A percentile compares a stretch with the other conserved stretches of the same genome.
These are phyloP conservation scores for Pelagia noctiluca DNA, from an alignment of 30 jellyfish, hydroid and myxozoan species.

Conservation along the genomic window DNA sequence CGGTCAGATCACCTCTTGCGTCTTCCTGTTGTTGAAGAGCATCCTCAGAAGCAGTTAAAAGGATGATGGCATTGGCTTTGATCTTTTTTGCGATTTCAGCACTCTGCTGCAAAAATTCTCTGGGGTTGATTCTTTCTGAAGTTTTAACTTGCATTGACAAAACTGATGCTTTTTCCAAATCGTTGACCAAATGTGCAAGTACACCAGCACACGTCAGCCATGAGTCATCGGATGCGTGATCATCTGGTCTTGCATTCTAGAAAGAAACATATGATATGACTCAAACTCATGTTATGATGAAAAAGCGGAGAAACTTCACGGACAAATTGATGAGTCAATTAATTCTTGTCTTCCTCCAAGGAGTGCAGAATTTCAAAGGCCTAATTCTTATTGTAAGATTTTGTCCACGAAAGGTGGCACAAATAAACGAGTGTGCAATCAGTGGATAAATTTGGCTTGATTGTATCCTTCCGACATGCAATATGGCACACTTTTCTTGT, in stretches of 20 bases:
- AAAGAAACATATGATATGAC: not conserved
- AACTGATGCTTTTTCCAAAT: constrained; percentile 23
- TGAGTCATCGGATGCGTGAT: constrained; percentile 6
- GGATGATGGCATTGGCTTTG: constrained; percentile 6
- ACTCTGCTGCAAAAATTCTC: constrained; percentile 25
- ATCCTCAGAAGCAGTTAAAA: constrained; percentile 12
- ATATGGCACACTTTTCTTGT: not conserved
- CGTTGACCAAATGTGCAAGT: constrained; percentile 14
- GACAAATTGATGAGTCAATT: constrained; percentile 6
- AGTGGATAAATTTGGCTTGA: constrained; percentile 30
- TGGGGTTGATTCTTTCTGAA: constrained; percentile 25
- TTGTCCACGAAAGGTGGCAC: too few relatives aligned
- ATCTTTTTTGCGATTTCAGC: constrained; percentile 23
- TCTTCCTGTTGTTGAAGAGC: constrained; percentile 35
- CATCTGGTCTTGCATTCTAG: constrained; percentile 17
- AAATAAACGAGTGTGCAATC: constrained; percentile 11
- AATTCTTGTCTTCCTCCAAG: constrained; percentile 4
- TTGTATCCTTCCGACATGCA: constrained; percentile 13
- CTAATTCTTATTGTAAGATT: constrained; percentile 1
- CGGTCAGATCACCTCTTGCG: not conserved
- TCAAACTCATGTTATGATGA: not conserved
- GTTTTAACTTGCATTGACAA: constrained; percentile 21
- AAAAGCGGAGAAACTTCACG: not conserved
- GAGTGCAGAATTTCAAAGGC: constrained; percentile 33
- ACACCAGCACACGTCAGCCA: constrained; percentile 34